These are phyloP conservation scores for Spilosoma lubricipeda DNA, from an alignment of 2,888 invertebrate genomes.

Conservation along the genomic window DNA sequence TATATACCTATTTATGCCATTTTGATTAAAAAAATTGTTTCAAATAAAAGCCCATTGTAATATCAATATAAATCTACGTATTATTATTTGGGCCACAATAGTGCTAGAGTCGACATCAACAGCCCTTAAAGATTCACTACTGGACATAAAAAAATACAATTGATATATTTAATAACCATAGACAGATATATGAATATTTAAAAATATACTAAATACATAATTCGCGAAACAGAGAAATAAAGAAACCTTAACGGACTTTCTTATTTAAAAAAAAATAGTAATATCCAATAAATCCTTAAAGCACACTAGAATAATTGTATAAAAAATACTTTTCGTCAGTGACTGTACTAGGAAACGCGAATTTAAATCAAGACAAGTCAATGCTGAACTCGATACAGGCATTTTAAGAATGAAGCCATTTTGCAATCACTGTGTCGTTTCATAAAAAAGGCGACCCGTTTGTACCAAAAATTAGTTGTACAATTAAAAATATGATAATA, in stretches of 20 bases:
- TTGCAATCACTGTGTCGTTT: constrained; percentile 32
- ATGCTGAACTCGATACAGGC: constrained; percentile 51
- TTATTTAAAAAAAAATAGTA: no score
- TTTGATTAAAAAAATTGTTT: no score
- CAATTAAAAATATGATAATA: no score
- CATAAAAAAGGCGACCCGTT: constrained; percentile 33
- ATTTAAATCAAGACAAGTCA: constrained; percentile 61
- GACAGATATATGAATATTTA: no score
- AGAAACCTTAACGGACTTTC: neutral
- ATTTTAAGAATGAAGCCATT: constrained; percentile 47
- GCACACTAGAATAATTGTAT: neutral
- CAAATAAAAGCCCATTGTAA: no score
- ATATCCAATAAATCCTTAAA: no score
- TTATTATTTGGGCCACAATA: neutral
- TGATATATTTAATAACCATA: no score
- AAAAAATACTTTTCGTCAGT: constrained; percentile 21
- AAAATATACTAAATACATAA: no score
- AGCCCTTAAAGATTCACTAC: no score
- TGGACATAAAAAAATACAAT: no score
- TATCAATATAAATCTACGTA: neutral
- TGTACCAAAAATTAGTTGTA: constrained; percentile 15
- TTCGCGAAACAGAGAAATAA: neutral
- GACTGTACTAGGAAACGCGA: constrained; percentile 64
- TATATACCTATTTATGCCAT: neutral
- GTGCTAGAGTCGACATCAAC: no score